Conservation (phyloP, 2,888 invertebrate species). For the Ganaspis brasiliensis region DNA sequence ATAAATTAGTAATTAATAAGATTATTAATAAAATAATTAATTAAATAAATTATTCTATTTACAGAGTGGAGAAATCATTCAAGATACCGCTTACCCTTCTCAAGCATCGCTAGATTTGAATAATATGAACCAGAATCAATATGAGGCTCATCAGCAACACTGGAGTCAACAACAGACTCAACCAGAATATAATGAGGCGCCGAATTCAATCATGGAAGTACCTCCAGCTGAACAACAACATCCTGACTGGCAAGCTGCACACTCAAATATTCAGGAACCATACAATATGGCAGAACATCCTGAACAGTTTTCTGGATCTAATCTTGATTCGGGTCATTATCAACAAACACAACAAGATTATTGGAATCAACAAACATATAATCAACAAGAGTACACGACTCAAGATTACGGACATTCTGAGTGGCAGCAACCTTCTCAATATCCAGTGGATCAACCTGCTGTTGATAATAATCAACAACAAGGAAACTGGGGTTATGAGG, state of each 20-base stretch:
- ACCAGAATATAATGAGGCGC: constrained; percentile 67
- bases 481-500: constrained; percentile 79
- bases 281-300: constrained; percentile 62
- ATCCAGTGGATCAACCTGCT: constrained; percentile 70
- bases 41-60: neutral
- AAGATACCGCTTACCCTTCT: constrained; percentile 63
- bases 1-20: too few relatives aligned
- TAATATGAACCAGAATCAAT: constrained; percentile 62
- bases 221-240: constrained; percentile 64
- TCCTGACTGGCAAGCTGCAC: constrained; percentile 73
- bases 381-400: constrained; percentile 66
- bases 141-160: constrained; percentile 66
- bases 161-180: constrained; percentile 66
- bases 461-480: constrained; percentile 71
- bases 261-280: constrained; percentile 68
- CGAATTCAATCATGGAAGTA: constrained; percentile 71
- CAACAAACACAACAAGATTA: constrained; percentile 71
- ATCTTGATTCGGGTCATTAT: constrained; percentile 65
- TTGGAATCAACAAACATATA: constrained; percentile 70
- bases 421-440: constrained; percentile 71
- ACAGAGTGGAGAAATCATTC: constrained; percentile 76
- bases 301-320: constrained; percentile 64
- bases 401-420: constrained; percentile 68
- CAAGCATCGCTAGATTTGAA: constrained; percentile 54
- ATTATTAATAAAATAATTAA: neutral